A percentile compares a stretch with the other conserved stretches of the same genome.
These are phyloP conservation scores for Burhinus oedicnemus DNA, from an alignment of 2,113 vertebrate species.

Conservation along the genomic window DNA sequence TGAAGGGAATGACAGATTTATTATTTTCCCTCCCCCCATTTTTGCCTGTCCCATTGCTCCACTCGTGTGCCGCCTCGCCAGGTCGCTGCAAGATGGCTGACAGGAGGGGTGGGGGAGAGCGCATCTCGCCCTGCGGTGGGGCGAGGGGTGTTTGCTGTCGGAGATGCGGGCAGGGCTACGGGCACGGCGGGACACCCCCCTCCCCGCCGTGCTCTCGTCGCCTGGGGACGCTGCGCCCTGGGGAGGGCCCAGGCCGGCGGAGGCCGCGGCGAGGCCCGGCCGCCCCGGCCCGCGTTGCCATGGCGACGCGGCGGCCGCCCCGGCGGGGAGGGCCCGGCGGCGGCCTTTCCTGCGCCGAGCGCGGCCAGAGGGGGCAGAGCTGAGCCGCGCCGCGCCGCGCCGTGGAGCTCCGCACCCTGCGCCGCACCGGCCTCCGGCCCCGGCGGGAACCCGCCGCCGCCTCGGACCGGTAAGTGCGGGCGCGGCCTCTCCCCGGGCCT, in stretches of 20 bases:
- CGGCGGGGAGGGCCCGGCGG: background rate
- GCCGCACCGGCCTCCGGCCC: background rate
- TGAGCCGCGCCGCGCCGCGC: background rate
- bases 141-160: background rate
- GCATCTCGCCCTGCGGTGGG: background rate
- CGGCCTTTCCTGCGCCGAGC: background rate
- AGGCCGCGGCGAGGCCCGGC: background rate
- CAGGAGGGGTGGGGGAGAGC: background rate
- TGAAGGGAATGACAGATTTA: background rate
- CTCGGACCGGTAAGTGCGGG: background rate
- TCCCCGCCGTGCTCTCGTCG: accelerated
- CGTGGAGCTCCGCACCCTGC: background rate
- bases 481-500: background rate
- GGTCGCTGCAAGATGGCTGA: background rate
- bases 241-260: background rate
- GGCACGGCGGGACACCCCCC: background rate
- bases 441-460: background rate
- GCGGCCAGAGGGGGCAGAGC: background rate
- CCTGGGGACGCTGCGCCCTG: too few relatives aligned
- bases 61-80: accelerated
- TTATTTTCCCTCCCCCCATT: accelerated
- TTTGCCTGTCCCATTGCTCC: background rate
- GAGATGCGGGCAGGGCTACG: too few relatives aligned
- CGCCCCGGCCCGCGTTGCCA: background rate
- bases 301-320: background rate